Conservation (phyloP, 1,140 invertebrate species). For the Conus ventricosus region DNA sequence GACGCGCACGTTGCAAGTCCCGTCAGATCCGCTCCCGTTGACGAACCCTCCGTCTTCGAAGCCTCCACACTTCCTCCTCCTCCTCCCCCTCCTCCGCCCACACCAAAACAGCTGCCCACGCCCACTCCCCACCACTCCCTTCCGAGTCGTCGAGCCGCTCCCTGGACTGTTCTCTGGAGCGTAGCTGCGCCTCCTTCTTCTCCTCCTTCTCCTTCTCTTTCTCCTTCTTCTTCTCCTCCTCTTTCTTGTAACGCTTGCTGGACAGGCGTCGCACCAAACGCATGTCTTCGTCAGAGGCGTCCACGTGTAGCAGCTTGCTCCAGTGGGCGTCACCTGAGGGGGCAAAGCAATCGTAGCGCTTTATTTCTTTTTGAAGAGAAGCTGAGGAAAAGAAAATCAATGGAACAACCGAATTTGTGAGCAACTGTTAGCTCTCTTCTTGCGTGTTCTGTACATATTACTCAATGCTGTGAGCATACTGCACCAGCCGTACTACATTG, state of each 20-base stretch:
- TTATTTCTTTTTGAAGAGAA: not conserved
- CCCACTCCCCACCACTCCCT: not conserved
- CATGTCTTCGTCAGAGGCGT: conserved; percentile 30
- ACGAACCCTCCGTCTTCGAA: not conserved
- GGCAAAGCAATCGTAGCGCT: not conserved
- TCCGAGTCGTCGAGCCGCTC: not conserved
- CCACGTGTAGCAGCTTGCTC: conserved; percentile 57
- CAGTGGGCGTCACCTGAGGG: conserved; percentile 55
- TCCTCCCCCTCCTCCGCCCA: not conserved
- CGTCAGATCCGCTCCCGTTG: not conserved
- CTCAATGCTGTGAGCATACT: no score
- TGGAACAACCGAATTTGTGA: not conserved
- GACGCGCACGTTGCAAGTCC: conserved; percentile 15
- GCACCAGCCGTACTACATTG: no score
- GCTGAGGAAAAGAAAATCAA: not conserved
- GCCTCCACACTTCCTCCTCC: not conserved
- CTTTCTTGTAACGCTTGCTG: conserved; percentile 17
- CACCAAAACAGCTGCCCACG: not conserved
- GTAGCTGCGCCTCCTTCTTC: not conserved
- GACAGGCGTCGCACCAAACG: conserved; percentile 20
- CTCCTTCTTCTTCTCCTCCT: not conserved
- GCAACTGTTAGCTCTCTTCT: not conserved
- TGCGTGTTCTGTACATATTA: no score
- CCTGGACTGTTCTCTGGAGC: conserved; percentile 9
- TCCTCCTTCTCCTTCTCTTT: not conserved